Evolutionary conservation across 2,888 invertebrate species (phyloP), one percentile per base, ranked within the genome.

Genomic region (Luperina testacea): DNA sequence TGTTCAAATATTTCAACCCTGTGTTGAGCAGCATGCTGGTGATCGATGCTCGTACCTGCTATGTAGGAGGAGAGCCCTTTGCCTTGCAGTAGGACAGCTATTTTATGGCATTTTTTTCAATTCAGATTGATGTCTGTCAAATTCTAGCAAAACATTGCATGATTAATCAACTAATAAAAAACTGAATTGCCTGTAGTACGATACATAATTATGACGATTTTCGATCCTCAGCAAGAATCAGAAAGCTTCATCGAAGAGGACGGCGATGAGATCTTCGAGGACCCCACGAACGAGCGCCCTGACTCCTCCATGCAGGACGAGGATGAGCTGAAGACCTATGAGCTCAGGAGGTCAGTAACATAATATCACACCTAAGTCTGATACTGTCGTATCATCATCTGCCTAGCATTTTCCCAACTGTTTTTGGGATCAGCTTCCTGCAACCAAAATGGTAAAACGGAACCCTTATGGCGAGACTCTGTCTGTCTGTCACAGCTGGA

Each of bases 181-280:
- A 51, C 20, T 24, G 20, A 15, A 20, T 32, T 8, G 20, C 2
- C 24, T 32, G 51, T 51, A 32, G 32, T 32, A 24, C 51, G 15
- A 24, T 53, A 6, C 0, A 53, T 38, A 57, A 17, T 59, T 59
- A 38, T 38, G n/a, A n/a, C 1, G 17, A 2, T 71, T 71, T 61
- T 61, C 13, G 0, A 42, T 63, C 13, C n/a, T 38, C n/a, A 97
- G 75, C 94, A 83, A 3, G 87, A 89, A 38, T 74, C 90, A 0
- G 90, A 91, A 8, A 78, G 92, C 84, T 88, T 93, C 6, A 92
- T 80, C 1, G 90, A 91, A 48, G 92, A 97, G 51, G 92, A 92
- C 6, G 93, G 95, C 6, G 93, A 92, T 5, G 96, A 97, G 75
- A 92, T 95, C 80, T 95, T 97, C 70, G 96, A 96, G 57, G 96